Evolutionary conservation across 2,797 vertebrate genomes (phyloP), one percentile per base, ranked within the genome.

Genomic region (Phylloscopus collybita): DNA sequence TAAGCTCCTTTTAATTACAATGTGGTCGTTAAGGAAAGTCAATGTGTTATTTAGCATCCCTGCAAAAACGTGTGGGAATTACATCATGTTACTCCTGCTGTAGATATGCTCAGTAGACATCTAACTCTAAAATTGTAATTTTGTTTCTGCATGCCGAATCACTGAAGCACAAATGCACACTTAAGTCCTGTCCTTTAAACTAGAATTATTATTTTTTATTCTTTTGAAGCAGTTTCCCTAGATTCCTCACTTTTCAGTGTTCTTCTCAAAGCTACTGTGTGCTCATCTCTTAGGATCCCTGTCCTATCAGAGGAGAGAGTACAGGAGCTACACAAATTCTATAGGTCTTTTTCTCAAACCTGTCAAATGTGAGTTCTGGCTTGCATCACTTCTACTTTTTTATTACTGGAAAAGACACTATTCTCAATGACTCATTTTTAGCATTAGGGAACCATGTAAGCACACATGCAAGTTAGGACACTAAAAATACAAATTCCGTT

Each of bases 1-100:
- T 3, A 80, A 47, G 22, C 45, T 78, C 38, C 29, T 96, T 91
- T 95, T 91, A 94, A 95, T 96, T 75, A 72, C 66, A 49, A 0
- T 45, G 38, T 30, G 47, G 66, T 86, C 76, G 64, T 60, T 64
- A 90, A 57, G 61, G 61, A 86, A 92, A 94, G 49, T 49, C 56
- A 54, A 16, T 27, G 51, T 53, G 44, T 56, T 64, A 51, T 29
- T 81, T 34, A 83, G n/a, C 30, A 64, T 49, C 49, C 53, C 70
- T 21, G 29, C 26, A 84, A 72, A 92, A 71, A 90, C 21, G 11
- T 17, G 40, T 1, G 23, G 45, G 65, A 94, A 65, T 65, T 65
- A 27, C 19, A 64, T 29, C 38, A 42, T 6, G 6, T 26, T 67
- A 51, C 40, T 40, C 40, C 34, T 56, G 38, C 42, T 71, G 22